Conservation (phyloP, 2,888 invertebrate species). For the Hypercompe scribonia region DNA sequence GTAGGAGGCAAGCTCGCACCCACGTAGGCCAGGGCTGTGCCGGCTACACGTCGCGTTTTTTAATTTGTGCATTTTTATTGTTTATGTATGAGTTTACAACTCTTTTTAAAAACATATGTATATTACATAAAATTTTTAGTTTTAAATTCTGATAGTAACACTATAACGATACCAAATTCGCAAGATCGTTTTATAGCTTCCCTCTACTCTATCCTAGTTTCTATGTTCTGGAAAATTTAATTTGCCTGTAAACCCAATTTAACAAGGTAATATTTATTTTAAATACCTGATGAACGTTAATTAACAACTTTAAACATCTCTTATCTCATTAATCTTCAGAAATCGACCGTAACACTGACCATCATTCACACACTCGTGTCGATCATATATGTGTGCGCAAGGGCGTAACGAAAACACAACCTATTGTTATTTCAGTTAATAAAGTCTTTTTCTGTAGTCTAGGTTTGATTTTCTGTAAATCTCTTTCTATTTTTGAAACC, state of each 20-base stretch:
- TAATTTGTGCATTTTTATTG: slow-evolving; percentile 44
- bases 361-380: neutral
- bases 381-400: neutral
- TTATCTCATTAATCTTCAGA: neutral
- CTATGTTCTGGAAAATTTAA: neutral
- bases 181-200: too few relatives aligned
- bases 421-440: too few relatives aligned
- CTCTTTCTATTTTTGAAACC: too few relatives aligned
- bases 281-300: neutral
- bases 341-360: neutral
- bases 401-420: neutral
- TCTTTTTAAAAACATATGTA: slow-evolving; percentile 23
- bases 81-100: slow-evolving; percentile 36
- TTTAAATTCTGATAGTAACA: too few relatives aligned
- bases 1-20: slow-evolving; percentile 83
- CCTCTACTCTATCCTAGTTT: too few relatives aligned
- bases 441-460: too few relatives aligned
- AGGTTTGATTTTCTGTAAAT: too few relatives aligned
- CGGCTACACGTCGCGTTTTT: slow-evolving; percentile 33
- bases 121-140: too few relatives aligned
- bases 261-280: neutral
- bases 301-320: neutral
- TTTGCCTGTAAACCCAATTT: neutral
- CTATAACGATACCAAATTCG: too few relatives aligned
- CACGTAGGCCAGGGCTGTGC: slow-evolving; percentile 70